Evolutionary conservation across 2,113 vertebrate genomes (phyloP).

Genomic region (Gopherus evgoodei): DNA sequence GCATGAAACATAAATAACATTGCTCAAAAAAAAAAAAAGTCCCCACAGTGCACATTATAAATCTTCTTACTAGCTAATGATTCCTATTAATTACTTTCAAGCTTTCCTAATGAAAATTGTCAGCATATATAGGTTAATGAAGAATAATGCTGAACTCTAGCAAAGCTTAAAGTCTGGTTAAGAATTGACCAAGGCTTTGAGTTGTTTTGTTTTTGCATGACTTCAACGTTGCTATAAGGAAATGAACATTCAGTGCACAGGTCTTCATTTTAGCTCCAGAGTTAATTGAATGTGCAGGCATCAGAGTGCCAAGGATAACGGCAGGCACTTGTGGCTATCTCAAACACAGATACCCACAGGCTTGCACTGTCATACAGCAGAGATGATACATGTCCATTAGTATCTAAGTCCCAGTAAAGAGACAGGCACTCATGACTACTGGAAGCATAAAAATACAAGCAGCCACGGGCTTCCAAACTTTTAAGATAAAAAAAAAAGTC

Average conservation of each 20-base stretch:
- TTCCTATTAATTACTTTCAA: not conserved
- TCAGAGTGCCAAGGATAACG: not conserved
- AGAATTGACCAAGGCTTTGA: not conserved
- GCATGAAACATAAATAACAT: not conserved
- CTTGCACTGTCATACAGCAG: not conserved
- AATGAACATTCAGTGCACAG: not conserved
- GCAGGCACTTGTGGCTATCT: not conserved
- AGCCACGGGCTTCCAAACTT: not conserved
- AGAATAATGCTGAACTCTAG: not conserved
- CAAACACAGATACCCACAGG: not conserved
- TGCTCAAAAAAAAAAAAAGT: not conserved
- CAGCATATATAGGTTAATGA: not conserved
- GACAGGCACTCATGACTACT: accelerated
- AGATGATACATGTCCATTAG: not conserved
- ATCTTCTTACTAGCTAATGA: not conserved
- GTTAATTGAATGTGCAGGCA: not conserved
- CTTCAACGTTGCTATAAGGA: not conserved
- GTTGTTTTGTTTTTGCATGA: not conserved
- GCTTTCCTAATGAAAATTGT: not conserved
- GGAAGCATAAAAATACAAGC: constrained; percentile 10
- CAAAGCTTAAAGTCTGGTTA: not conserved
- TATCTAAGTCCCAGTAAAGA: not conserved
- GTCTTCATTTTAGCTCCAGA: not conserved
- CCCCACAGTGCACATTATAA: not conserved
- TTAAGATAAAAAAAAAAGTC: not conserved